phyloP scores from a whole-genome alignment of 2,888 invertebrate species.

The Caenorhabditis sp. region DNA sequence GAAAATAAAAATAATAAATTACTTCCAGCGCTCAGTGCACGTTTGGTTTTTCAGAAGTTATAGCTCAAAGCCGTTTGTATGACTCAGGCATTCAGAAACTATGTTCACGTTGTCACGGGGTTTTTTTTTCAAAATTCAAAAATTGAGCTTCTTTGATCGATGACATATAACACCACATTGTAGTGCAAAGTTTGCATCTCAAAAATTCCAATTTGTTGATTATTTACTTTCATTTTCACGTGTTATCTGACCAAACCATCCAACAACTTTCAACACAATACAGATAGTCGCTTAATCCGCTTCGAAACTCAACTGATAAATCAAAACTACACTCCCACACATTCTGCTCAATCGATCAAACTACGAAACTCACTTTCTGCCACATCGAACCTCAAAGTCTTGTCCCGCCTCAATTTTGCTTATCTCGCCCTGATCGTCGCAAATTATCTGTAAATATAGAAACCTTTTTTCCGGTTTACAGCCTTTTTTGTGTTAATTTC shows the following conservation, averaged over 20 bases:
- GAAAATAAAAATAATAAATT: neutral
- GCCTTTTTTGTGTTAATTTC: neutral
- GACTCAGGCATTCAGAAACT: too few relatives aligned
- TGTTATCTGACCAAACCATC: neutral
- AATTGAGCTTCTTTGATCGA: too few relatives aligned
- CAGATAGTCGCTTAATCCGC: neutral
- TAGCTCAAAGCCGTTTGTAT: too few relatives aligned
- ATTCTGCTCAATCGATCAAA: neutral
- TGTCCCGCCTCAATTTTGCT: constrained; percentile 37
- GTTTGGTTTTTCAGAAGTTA: too few relatives aligned
- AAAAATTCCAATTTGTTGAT: neutral
- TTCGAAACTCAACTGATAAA: neutral
- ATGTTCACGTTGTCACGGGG: too few relatives aligned
- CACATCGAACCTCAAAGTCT: constrained; percentile 39
- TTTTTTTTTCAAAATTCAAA: too few relatives aligned
- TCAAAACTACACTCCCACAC: too few relatives aligned
- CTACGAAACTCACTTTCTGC: constrained; percentile 37
- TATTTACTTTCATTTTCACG: neutral
- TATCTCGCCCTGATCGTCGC: constrained; percentile 37
- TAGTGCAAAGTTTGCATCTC: neutral
- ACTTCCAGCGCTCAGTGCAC: neutral
- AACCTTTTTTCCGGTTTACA: neutral
- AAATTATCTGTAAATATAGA: constrained; percentile 21
- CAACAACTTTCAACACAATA: neutral
- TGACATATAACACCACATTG: too few relatives aligned